Conservation (phyloP, 2,888 invertebrate genomes). For the Lycaena phlaeas region DNA sequence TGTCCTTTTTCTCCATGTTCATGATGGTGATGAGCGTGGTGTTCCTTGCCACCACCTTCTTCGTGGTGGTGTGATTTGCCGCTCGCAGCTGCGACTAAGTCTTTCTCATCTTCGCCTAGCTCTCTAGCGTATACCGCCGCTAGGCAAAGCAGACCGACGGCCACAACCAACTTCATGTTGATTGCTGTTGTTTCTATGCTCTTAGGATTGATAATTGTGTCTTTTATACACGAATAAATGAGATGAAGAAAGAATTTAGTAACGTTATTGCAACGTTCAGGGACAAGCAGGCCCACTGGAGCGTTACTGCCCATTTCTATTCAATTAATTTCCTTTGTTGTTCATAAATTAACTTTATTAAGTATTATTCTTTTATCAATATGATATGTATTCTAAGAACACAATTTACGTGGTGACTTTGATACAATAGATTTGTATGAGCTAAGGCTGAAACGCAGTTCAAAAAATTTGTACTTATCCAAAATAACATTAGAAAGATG, state of each 20-base stretch:
- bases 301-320: slow-evolving; percentile 39
- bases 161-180: slow-evolving; percentile 58
- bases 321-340: slow-evolving; percentile 19
- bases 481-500: too few relatives aligned
- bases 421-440: too few relatives aligned
- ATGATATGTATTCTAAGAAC: too few relatives aligned
- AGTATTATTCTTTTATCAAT: too few relatives aligned
- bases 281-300: slow-evolving; percentile 37
- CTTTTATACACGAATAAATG: slow-evolving; percentile 53
- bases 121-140: slow-evolving; percentile 51
- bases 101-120: slow-evolving; percentile 48
- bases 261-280: slow-evolving; percentile 42
- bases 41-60: slow-evolving; percentile 56
- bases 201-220: slow-evolving; percentile 27
- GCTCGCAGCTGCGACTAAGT: slow-evolving; percentile 56
- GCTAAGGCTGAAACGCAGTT: too few relatives aligned
- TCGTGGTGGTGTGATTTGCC: slow-evolving; percentile 49
- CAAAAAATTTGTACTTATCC: too few relatives aligned
- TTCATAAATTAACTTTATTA: slow-evolving; percentile 10
- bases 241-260: slow-evolving; percentile 56
- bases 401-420: too few relatives aligned
- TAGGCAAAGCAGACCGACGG: slow-evolving; percentile 50
- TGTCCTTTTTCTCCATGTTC: slow-evolving; percentile 56
- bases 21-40: slow-evolving; percentile 57
- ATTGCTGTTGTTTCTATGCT: slow-evolving; percentile 35